Evolutionary conservation across 2,888 invertebrate genomes (phyloP), one percentile per base, ranked within the genome.

Genomic region (Phlogophora meticulosa): DNA sequence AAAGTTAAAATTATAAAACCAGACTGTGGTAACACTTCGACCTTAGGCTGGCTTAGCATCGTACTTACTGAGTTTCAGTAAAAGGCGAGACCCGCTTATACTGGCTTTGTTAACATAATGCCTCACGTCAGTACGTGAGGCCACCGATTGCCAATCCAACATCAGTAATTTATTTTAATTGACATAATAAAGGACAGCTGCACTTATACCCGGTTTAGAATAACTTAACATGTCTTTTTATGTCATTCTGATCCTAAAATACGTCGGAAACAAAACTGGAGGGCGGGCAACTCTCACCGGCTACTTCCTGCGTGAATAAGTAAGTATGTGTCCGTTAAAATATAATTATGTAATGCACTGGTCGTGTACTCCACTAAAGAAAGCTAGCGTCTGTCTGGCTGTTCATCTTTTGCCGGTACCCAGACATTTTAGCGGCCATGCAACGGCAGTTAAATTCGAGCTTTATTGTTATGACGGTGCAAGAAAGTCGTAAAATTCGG

Each of bases 321-420:
- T 45, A 9, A 52, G 20, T 38, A 22, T 28, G 45, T 52, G 28
- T 65, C n/a, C 10, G 15, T 38, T 15, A 22, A 48, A 38, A 53
- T 46, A 66, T n/a, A n/a, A n/a, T n/a, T n/a, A n/a, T 28, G 7
- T 68, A 40, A 59, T 70, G 71, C 70, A 69, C 32, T 49, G 32
- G 22, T 43, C 36, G 15, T 68, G 48, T 67, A 36, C 11, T 17
- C 1, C 2, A n/a, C 3, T 13, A 36, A 56, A 48, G 48, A 20
- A 28, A 24, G 15, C 13, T 46, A 15, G 7, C 15, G 4, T 9
- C 34, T 13, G 32, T 9, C 38, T 22, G 52, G 15, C 10, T n/a
- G n/a, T n/a, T n/a, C 38, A 22, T 52, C 15, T 22, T 22, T n/a
- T n/a, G 10, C 22, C 5, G 38, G n/a, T 52, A 15, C 34, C 20